These are phyloP conservation scores for Willisornis vidua DNA, from an alignment of 2,113 vertebrate species.

Conservation along the genomic window DNA sequence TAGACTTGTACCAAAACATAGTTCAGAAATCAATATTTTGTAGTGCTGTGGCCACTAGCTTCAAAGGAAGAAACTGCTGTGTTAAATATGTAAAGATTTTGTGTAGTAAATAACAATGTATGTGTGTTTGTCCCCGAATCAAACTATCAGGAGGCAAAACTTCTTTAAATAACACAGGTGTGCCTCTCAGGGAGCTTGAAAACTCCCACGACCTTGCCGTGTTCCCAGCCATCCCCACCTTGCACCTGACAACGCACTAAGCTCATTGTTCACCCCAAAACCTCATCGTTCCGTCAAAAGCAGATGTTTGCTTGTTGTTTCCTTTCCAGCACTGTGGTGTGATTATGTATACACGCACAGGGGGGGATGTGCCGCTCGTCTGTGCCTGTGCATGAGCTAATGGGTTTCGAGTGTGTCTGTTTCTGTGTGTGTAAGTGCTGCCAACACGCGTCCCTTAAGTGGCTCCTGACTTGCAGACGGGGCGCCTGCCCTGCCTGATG, in stretches of 20 bases:
- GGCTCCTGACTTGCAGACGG: not conserved
- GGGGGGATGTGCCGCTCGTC: not conserved
- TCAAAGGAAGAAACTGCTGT: not conserved
- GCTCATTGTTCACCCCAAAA: accelerated
- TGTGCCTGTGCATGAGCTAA: not conserved
- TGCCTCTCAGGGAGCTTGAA: not conserved
- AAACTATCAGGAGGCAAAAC: not conserved
- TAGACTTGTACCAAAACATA: not conserved
- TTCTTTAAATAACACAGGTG: not conserved
- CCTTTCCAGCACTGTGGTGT: not conserved
- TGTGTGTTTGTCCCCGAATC: not conserved
- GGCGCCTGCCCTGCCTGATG: not conserved
- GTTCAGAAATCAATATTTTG: not conserved
- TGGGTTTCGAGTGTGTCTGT: not conserved
- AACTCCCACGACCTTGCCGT: not conserved
- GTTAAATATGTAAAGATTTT: not conserved
- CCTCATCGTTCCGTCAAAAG: accelerated
- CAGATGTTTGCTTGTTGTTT: not conserved
- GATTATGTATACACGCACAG: not conserved
- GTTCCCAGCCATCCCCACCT: not conserved
- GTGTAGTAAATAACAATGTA: not conserved
- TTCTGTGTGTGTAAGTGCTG: not conserved
- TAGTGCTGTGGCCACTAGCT: not conserved
- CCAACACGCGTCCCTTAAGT: not conserved
- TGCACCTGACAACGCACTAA: not conserved